A percentile compares a stretch with the other conserved stretches of the same genome.
These are phyloP conservation scores for Heliconius hewitsoni DNA, from an alignment of 1,140 invertebrate genomes.

Conservation along the genomic window DNA sequence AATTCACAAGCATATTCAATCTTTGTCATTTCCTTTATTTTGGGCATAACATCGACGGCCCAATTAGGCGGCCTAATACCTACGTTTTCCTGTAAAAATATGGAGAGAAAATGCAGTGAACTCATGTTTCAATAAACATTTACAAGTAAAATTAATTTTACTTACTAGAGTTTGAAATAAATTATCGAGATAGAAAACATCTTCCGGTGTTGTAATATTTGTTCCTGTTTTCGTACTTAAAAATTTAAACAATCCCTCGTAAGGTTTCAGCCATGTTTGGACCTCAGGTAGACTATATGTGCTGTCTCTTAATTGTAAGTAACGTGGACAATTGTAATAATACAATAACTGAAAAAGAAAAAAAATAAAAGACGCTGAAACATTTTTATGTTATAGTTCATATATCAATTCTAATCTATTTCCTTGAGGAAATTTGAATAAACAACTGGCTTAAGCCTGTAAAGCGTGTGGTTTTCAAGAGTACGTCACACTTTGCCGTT, in stretches of 20 bases:
- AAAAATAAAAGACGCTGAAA: neutral
- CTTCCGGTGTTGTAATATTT: constrained; percentile 71
- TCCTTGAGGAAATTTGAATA: neutral
- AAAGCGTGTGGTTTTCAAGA: neutral
- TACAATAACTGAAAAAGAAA: constrained; percentile 68
- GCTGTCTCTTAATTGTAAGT: constrained; percentile 74
- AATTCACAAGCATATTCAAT: constrained; percentile 75
- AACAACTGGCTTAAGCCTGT: neutral
- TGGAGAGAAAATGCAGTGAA: constrained; percentile 9
- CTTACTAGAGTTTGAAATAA: constrained; percentile 78
- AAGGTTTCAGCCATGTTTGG: constrained; percentile 54
- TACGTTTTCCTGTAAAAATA: constrained; percentile 69
- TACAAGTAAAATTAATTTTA: neutral
- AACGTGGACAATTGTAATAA: constrained; percentile 80
- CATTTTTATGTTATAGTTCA: neutral
- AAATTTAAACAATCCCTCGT: constrained; percentile 61
- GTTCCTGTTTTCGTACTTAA: constrained; percentile 68
- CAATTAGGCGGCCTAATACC: constrained; percentile 72
- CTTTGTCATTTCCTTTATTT: constrained; percentile 78
- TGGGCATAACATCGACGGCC: constrained; percentile 72
- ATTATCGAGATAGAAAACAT: constrained; percentile 80
- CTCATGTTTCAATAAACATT: neutral
- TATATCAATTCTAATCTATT: neutral
- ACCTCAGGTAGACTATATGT: constrained; percentile 66
- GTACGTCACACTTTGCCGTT: neutral